Base-by-base conservation (phyloP, 2,888 invertebrate genomes). In the Pachydiplax longipennis region DNA sequence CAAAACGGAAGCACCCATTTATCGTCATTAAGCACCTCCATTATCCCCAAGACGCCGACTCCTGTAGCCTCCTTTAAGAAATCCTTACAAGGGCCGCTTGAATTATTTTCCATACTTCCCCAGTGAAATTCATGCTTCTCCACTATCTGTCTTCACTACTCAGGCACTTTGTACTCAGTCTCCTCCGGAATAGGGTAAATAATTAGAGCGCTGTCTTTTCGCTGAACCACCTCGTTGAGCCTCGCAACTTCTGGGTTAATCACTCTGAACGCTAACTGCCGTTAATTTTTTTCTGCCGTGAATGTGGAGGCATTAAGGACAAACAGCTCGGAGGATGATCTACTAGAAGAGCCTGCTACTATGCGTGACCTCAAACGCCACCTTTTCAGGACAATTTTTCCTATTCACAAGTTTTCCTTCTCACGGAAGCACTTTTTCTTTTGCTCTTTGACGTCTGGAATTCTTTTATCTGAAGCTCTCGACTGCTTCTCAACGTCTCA, bases 101-200 rank as follows among this genome's bases (percentile, higher is more conserved):
- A 83, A 61, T 83, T 83, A 83, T 83, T 83, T 83, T 83, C 58
- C 83, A 53, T 83, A 25, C 35, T 58, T 18, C 58, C 2, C 83
- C 44, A 37, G 35, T 35, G 15, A 25, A 10, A 65, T 65, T 65
- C 22, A 61, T 61, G 18, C 61, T n/a, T 61, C 48, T 61, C 22
- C 83, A 35, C 83, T 22, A 58, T 58, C 58, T 61, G 83, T 83
- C 83, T 83, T 37, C 83, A 35, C 58, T 58, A 83, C 15, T 58
- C 6, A 61, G 18, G 83, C 83, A 58, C 58, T 58, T 65, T 65
- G 18, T 25, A 53, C 82, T 25, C 82, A 31, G 25, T 83, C 82
- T 83, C 48, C 6, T 8, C 2, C 58, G 25, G 18, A 18, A 22
- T 44, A 35, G 53, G 18, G 18, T 58, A 35, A 61, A 53, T 83